Evolutionary conservation across 2,797 vertebrate species (phyloP), one percentile per base, ranked within the genome.

Genomic region (Peromyscus eremicus): DNA sequence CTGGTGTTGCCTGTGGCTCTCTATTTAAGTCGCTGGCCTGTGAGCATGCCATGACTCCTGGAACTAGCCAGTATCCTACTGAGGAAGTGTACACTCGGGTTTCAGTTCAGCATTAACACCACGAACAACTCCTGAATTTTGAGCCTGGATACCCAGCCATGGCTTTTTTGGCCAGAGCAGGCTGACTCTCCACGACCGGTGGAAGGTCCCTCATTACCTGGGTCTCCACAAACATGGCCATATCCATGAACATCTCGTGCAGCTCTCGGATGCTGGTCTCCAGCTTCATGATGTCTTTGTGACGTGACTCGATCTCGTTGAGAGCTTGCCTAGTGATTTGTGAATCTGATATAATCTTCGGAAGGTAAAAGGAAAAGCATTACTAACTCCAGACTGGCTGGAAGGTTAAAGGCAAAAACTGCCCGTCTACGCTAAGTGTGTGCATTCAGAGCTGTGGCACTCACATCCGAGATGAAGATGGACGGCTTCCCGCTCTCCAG

Each of bases 171-270:
- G n/a, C 49, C 4, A 0, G 2, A 29, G 0, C 5, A 52, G 64
- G 14, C 49, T 27, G 17, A 27, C 1, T 16, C 2, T 19, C 25
- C 46, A 3, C 2, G 5, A 0, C 43, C 11, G 11, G 19, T 12
- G 52, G 55, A 19, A 14, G 79, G 25, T 0, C 4, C 6, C 29
- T 16, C 3, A 2, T 97, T 97, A 99, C 99, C 99, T 99, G 99
- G 4, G 99, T 99, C 98, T 99, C 99, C 1, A 99, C 99, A 64
- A 99, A 98, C 99, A 99, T 99, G 0, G 99, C 99, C 99, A 99
- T 99, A 97, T 99, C 99, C 99, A 99, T 98, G 94, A 99, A 99
- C 99, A 99, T 99, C 2, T 99, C 98, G 1, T 99, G 99, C 0
- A 99, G 99, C 94, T 99, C 99, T 32, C 98, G 98, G 97, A 99